phyloP scores from a whole-genome alignment of 2,113 vertebrate genomes.

The Vicugna pacos region DNA sequence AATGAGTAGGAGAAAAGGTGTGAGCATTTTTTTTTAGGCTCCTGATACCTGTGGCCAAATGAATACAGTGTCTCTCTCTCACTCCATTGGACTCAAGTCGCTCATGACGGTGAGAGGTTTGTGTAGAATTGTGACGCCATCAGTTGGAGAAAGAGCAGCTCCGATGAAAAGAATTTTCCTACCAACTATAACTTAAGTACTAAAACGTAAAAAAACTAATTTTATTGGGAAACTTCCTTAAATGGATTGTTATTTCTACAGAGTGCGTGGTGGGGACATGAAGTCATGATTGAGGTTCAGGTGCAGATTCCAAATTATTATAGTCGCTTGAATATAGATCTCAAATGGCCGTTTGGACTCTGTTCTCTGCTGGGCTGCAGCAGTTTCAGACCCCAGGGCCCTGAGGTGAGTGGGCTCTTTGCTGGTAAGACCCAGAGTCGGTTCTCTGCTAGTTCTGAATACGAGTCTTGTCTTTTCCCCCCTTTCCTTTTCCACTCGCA shows the following conservation, averaged over 20 bases:
- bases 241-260: neutral
- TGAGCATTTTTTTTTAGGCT: neutral
- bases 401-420: neutral
- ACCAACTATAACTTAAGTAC: neutral
- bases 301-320: neutral
- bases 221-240: constrained; percentile 29
- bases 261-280: neutral
- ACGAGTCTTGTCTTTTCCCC: too few relatives aligned
- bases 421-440: neutral
- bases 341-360: neutral
- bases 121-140: neutral
- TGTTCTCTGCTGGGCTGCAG: neutral
- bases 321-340: neutral
- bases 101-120: neutral
- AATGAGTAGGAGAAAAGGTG: neutral
- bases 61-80: neutral
- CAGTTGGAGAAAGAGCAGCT: neutral
- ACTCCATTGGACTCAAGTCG: neutral
- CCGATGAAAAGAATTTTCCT: neutral
- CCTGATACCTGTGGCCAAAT: neutral
- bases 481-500: neutral
- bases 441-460: neutral
- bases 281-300: neutral
- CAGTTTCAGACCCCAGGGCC: neutral
- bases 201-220: neutral